A percentile compares a stretch with the other conserved stretches of the same genome.
Evolutionary conservation across 30 jellyfish, hydroid and myxozoan species (phyloP).

Genomic region (Aurelia sp.): DNA sequence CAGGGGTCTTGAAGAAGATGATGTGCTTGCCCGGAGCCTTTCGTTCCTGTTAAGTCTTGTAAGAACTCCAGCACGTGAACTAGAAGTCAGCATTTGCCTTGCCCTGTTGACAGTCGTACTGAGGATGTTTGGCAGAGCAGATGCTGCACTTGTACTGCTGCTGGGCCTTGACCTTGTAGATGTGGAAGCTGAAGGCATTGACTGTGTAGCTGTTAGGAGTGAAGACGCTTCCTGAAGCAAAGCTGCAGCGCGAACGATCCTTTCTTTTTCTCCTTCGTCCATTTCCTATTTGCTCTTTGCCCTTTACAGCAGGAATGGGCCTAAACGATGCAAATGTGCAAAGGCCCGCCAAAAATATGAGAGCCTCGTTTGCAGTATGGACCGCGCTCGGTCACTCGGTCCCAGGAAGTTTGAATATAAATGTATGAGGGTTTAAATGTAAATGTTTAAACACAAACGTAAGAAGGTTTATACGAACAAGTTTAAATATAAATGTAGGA

Average conservation of each 20-base stretch:
- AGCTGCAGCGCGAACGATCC: conserved; percentile 48
- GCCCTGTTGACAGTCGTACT: conserved; percentile 39
- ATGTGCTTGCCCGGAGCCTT: conserved; percentile 36
- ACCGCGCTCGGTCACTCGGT: too few relatives aligned
- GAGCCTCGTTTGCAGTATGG: too few relatives aligned
- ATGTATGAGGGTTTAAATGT: too few relatives aligned
- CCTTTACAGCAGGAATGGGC: too few relatives aligned
- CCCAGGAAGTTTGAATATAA: too few relatives aligned
- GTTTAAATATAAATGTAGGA: too few relatives aligned
- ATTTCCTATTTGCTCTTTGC: conserved; percentile 1
- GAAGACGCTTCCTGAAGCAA: conserved; percentile 64
- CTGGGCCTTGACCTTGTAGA: not conserved
- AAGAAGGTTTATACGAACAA: too few relatives aligned
- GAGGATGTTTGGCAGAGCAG: conserved; percentile 39
- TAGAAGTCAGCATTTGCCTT: conserved; percentile 35
- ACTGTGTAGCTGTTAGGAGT: conserved; percentile 21
- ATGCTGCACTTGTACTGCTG: conserved; percentile 8
- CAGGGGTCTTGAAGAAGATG: conserved; percentile 24
- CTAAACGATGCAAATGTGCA: too few relatives aligned
- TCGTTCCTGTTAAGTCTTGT: conserved; percentile 36
- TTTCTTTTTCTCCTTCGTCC: conserved; percentile 20
- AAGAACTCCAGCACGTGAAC: conserved; percentile 44
- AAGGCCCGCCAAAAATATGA: too few relatives aligned
- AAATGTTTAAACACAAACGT: too few relatives aligned
- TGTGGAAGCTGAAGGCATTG: conserved; percentile 1